Evolutionary conservation across 2,797 vertebrate species (phyloP).

Genomic region (Rhinoraja longicauda): DNA sequence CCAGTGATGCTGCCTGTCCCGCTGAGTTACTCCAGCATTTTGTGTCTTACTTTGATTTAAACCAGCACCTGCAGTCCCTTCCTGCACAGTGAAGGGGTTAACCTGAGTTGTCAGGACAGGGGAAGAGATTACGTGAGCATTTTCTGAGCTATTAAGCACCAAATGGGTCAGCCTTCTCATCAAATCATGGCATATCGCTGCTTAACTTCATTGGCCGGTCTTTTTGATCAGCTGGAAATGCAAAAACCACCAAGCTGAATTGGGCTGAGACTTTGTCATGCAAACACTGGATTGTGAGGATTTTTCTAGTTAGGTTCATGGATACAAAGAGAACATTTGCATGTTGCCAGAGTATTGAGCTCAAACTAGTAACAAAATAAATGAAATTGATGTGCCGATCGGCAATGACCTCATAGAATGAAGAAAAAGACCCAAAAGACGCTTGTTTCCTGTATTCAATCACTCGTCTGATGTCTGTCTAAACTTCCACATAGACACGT

Average conservation of each 20-base stretch:
- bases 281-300: background rate
- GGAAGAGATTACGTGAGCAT: background rate
- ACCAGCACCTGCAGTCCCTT: no score
- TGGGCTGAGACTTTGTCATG: background rate
- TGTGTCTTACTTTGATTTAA: no score
- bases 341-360: background rate
- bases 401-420: background rate
- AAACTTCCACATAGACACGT: no score
- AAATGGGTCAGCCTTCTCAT: background rate
- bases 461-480: no score
- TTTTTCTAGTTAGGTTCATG: background rate
- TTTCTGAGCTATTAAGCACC: background rate
- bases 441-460: background rate
- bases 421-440: background rate
- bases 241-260: background rate
- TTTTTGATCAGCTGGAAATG: background rate
- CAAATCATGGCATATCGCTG: background rate
- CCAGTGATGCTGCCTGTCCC: no score
- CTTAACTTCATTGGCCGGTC: background rate
- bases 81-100: background rate
- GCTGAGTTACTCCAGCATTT: no score
- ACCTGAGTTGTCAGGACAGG: no score
- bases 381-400: background rate
- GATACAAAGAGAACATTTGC: background rate
- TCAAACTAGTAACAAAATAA: background rate